phyloP scores from a whole-genome alignment of 2,797 vertebrate genomes.

The Amblyopsis hoosieri region DNA sequence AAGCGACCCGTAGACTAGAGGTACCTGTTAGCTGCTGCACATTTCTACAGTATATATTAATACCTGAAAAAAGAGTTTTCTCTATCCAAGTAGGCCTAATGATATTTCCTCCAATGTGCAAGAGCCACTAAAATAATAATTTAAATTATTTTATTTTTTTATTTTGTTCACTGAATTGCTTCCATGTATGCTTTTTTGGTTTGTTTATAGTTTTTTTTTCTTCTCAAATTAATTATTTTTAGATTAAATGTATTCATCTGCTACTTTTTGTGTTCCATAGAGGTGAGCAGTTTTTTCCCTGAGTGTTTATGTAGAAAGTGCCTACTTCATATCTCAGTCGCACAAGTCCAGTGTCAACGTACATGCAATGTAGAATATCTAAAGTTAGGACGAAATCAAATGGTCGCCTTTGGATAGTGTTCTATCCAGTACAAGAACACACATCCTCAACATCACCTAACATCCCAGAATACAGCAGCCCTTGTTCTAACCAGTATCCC shows the following conservation, averaged over 20 bases:
- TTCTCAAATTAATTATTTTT: slow-evolving; percentile 27
- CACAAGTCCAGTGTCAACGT: slow-evolving; percentile 63
- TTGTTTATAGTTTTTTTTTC: slow-evolving; percentile 22
- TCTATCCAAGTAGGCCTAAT: slow-evolving; percentile 43
- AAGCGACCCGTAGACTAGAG: slow-evolving; percentile 47
- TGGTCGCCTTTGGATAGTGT: slow-evolving; percentile 32
- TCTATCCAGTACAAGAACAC: slow-evolving; percentile 49
- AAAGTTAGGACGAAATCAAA: slow-evolving; percentile 30
- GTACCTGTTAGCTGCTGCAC: slow-evolving; percentile 60
- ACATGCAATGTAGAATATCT: slow-evolving; percentile 48
- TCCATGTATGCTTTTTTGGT: slow-evolving; percentile 37
- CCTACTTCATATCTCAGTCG: slow-evolving; percentile 82
- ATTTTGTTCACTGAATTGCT: slow-evolving; percentile 35
- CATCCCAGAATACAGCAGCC: slow-evolving; percentile 19
- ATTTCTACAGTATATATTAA: slow-evolving; percentile 37
- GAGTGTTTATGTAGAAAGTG: slow-evolving; percentile 87
- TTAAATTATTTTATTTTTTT: slow-evolving; percentile 39
- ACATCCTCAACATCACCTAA: slow-evolving; percentile 35
- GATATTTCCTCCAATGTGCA: slow-evolving; percentile 60
- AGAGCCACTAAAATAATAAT: slow-evolving; percentile 60
- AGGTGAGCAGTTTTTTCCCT: slow-evolving; percentile 71
- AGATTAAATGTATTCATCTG: slow-evolving; percentile 28
- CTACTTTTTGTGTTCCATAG: slow-evolving; percentile 43
- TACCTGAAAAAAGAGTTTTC: slow-evolving; percentile 51
- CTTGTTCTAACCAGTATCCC: slow-evolving; percentile 36